A percentile compares a stretch with the other conserved stretches of the same genome.
These are phyloP conservation scores for Callaeas wilsoni DNA, from an alignment of 2,113 vertebrate genomes.

Conservation along the genomic window DNA sequence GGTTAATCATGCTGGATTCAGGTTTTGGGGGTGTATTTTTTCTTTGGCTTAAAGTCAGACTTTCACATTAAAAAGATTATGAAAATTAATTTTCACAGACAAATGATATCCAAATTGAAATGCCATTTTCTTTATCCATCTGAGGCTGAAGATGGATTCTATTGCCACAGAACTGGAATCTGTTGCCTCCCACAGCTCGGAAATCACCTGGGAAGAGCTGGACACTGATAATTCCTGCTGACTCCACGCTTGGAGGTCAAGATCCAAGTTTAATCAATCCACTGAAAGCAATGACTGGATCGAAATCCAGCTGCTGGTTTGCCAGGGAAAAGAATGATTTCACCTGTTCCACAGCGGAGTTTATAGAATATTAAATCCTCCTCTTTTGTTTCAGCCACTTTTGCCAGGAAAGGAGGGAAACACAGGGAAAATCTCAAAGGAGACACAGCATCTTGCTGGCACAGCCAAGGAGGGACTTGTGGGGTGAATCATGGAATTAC, in stretches of 20 bases:
- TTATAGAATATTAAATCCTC: neutral
- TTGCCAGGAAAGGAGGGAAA: neutral
- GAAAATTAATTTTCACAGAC: neutral
- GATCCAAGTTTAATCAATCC: neutral
- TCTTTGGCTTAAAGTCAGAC: neutral
- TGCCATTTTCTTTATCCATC: neutral
- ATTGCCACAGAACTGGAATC: neutral
- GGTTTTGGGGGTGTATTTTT: neutral
- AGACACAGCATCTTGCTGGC: neutral
- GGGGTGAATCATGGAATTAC: neutral
- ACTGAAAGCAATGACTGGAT: neutral
- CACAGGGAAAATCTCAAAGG: neutral
- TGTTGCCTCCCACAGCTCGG: neutral
- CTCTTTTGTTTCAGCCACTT: neutral
- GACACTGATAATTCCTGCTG: neutral
- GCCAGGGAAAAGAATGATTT: neutral
- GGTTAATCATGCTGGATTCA: neutral
- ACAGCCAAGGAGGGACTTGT: neutral
- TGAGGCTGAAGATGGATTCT: neutral
- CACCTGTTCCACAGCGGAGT: neutral
- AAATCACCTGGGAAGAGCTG: neutral
- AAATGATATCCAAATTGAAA: neutral
- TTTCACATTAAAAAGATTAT: neutral
- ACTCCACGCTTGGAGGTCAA: neutral
- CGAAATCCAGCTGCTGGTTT: neutral